These are phyloP conservation scores for Ctenodactylus gundi DNA, from an alignment of 2,113 vertebrate genomes.

Conservation along the genomic window DNA sequence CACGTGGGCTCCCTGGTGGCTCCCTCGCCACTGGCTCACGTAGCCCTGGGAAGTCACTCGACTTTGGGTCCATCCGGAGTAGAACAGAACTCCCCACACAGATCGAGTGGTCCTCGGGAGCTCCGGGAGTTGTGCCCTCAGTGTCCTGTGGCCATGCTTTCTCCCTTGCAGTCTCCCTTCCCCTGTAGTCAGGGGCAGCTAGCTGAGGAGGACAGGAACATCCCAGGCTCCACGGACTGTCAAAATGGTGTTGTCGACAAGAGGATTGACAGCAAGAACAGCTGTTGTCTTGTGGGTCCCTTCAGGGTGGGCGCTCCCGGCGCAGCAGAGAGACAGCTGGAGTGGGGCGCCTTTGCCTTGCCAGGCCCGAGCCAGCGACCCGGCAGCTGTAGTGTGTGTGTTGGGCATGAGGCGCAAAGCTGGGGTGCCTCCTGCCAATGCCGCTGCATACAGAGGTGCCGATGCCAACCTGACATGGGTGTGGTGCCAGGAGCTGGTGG, in stretches of 20 bases:
- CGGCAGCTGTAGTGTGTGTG: neutral
- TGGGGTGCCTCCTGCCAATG: neutral
- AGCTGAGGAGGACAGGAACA: neutral
- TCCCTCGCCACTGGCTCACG: neutral
- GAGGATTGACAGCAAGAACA: neutral
- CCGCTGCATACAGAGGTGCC: neutral
- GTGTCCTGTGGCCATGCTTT: neutral
- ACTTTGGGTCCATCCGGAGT: neutral
- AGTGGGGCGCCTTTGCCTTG: neutral
- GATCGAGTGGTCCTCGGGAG: neutral
- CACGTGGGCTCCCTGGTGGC: neutral
- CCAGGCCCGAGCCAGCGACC: neutral
- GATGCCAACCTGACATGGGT: neutral
- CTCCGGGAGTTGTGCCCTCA: neutral
- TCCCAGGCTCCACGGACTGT: neutral
- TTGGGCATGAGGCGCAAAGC: neutral
- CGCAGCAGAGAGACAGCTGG: neutral
- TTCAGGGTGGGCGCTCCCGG: slow-evolving; percentile 18
- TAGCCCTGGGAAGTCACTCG: neutral
- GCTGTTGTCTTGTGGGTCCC: slow-evolving; percentile 18
- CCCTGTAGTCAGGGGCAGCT: no score
- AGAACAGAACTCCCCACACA: neutral
- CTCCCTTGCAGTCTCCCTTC: neutral
- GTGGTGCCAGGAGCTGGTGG: neutral
- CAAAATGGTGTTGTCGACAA: neutral